A percentile compares a stretch with the other conserved stretches of the same genome.
Conservation (phyloP, 2,113 vertebrate genomes). For the Enhydra lutris region DNA sequence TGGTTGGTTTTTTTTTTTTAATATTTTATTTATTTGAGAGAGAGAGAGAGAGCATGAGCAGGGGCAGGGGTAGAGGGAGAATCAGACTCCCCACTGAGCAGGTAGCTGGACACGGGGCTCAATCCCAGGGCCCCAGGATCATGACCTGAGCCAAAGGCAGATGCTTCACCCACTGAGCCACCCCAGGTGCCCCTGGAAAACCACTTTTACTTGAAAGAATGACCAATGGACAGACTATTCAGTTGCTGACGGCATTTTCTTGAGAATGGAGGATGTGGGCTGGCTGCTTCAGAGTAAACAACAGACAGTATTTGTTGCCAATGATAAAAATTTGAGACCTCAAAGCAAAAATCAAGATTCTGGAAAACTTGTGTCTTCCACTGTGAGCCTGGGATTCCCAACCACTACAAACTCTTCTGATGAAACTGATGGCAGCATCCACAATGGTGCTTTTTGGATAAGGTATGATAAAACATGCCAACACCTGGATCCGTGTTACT, state of each 20-base stretch:
- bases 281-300: neutral
- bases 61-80: no score
- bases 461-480: neutral
- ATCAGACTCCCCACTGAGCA: no score
- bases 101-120: no score
- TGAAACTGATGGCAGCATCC: rapidly evolving
- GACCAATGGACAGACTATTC: neutral
- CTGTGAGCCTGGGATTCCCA: neutral
- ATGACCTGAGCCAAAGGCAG: no score
- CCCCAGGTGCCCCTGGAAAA: no score
- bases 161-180: no score
- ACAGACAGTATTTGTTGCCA: neutral
- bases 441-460: neutral
- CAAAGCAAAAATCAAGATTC: neutral
- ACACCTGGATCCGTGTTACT: no score
- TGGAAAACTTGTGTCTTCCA: neutral
- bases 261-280: neutral
- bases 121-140: no score
- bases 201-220: neutral
- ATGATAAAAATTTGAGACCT: neutral
- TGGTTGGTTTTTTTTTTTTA: no score
- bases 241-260: neutral
- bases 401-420: neutral
- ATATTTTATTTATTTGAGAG: no score
- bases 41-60: no score